Percentiles rank a stretch among this genome's conserved stretches.
phyloP scores from a whole-genome alignment of 2,113 vertebrate genomes.

The Epinephelus moara region DNA sequence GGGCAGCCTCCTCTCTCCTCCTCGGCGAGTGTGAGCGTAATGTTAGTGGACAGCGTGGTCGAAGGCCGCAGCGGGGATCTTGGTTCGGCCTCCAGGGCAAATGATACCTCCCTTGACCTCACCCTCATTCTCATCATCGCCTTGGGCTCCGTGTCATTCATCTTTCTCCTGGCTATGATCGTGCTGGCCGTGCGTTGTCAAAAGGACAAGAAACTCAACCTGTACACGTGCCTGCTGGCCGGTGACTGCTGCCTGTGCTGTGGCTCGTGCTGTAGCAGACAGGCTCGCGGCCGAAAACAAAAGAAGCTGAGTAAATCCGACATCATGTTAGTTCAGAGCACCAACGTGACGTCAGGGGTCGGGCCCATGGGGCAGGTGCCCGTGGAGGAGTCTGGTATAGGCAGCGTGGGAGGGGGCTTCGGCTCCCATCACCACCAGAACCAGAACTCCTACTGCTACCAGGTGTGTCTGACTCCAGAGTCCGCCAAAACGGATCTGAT shows the following conservation, averaged over 20 bases:
- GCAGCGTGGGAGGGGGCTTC: conserved; percentile 86
- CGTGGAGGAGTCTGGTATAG: conserved; percentile 89
- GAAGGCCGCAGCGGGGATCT: conserved; percentile 86
- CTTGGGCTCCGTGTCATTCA: conserved; percentile 95
- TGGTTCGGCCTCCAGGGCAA: conserved; percentile 80
- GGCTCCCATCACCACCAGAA: conserved; percentile 94
- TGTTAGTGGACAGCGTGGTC: conserved; percentile 91
- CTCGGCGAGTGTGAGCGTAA: conserved; percentile 91
- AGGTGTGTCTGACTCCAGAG: conserved; percentile 98
- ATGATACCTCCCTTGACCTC: conserved; percentile 93
- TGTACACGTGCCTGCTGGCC: conserved; percentile 93
- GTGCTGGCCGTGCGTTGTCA: conserved; percentile 97
- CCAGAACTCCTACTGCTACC: conserved; percentile 98
- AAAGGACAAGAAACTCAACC: conserved; percentile 98
- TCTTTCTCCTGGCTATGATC: conserved; percentile 98
- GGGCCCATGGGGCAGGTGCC: conserved; percentile 89
- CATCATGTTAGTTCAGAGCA: conserved; percentile 99
- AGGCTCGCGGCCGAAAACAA: conserved; percentile 87
- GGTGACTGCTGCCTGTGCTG: conserved; percentile 94
- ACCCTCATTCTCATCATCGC: conserved; percentile 99
- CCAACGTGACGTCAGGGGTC: conserved; percentile 84
- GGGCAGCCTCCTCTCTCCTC: conserved; percentile 97
- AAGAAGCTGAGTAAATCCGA: conserved; percentile 99
- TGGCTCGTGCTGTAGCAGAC: conserved; percentile 91
- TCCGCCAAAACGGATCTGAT: conserved; percentile 98